Percentiles rank a stretch among this genome's conserved stretches.
These are phyloP conservation scores for Acleris literana DNA, from an alignment of 2,888 invertebrate genomes.

Conservation along the genomic window DNA sequence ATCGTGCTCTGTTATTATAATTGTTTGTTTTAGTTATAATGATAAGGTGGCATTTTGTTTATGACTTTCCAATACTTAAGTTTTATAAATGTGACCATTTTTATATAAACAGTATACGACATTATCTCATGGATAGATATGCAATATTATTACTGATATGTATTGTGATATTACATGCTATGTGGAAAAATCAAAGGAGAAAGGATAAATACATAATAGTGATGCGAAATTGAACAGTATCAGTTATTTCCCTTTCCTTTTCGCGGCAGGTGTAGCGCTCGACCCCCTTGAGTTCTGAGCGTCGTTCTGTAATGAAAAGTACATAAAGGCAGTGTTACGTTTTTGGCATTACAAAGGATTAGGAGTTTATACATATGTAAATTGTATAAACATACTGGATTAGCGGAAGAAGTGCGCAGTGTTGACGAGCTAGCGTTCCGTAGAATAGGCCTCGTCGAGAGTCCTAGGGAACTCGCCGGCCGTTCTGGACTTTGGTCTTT, in stretches of 20 bases:
- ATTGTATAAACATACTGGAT: slow-evolving; percentile 52
- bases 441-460: slow-evolving; percentile 76
- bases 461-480: slow-evolving; percentile 62
- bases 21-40: background rate
- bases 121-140: slow-evolving; percentile 55
- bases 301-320: slow-evolving; percentile 56
- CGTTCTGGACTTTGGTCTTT: slow-evolving; percentile 77
- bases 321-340: slow-evolving; percentile 6
- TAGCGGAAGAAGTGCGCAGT: slow-evolving; percentile 58
- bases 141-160: slow-evolving; percentile 69
- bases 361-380: too few species aligned
- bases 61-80: background rate
- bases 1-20: background rate
- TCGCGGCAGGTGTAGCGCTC: slow-evolving; percentile 76
- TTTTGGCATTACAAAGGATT: background rate
- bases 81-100: background rate
- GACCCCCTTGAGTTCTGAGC: slow-evolving; percentile 62
- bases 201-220: slow-evolving; percentile 76
- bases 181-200: slow-evolving; percentile 73
- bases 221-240: slow-evolving; percentile 67
- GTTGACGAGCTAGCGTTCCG: slow-evolving; percentile 84
- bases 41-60: background rate
- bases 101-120: slow-evolving; percentile 8
- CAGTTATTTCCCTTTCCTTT: slow-evolving; percentile 81
- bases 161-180: slow-evolving; percentile 82